Evolutionary conservation across 2,113 vertebrate genomes (phyloP), one percentile per base, ranked within the genome.

Genomic region (Chamaetylas fuelleborni): DNA sequence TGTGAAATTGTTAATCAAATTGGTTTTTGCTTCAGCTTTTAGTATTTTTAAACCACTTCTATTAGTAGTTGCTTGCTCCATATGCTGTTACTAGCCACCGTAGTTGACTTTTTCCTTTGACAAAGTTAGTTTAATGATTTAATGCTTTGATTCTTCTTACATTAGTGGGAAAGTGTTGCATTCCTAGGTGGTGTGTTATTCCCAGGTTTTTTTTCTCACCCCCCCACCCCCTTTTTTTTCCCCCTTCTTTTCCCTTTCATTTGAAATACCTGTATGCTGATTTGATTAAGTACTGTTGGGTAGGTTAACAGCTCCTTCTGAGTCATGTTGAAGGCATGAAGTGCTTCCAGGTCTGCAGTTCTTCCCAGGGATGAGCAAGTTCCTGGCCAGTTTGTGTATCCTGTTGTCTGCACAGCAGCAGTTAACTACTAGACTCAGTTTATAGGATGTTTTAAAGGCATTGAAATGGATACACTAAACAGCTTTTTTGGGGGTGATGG

Each of bases 291-390:
- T 69, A 72, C 74, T 77, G 7, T 31, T 29, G 79, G 28, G 66
- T 25, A 82, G 70, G 40, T 81, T 93, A 79, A 70, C 47, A 71
- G n/a, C 76, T 84, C 28, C 62, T 50, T 66, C 65, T 95, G 94
- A 97, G 71, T 96, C 95, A 96, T 40, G 42, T 34, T 29, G 13
- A 86, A 90, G 56, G 90, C 65, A 92, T 81, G 93, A 88, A 64
- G 64, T 48, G n/a, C 25, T 93, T 92, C 86, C 76, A 90, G 77
- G 86, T 88, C 80, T 86, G 71, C 51, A 71, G 76, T 60, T 81
- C 76, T 86, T 95, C 93, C 67, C 80, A 58, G 42, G 81, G 87
- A 69, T 62, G 73, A 87, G 40, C 0, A 0, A 77, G 53, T 43
- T 88, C 48, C 67, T 70, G 2, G 2, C 71, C 11, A 19, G 9